Percentiles rank a stretch among this genome's conserved stretches.
These are phyloP conservation scores for Agraylea sexmaculata DNA, from an alignment of 1,140 invertebrate species.

Conservation along the genomic window DNA sequence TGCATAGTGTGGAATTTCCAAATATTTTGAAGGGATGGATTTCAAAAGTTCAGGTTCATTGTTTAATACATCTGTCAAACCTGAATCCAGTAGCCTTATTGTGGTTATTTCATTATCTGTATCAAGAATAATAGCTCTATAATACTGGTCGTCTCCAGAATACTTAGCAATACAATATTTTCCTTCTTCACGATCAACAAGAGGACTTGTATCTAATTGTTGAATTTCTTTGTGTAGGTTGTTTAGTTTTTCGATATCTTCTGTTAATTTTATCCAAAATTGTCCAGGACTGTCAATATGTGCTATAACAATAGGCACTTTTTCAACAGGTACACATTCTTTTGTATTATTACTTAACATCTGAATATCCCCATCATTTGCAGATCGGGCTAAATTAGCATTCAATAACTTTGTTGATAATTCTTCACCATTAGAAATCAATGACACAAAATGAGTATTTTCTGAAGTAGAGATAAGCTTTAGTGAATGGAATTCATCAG, in stretches of 20 bases:
- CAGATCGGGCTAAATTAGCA: conserved; percentile 30
- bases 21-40: conserved; percentile 41
- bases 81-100: conserved; percentile 73
- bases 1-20: conserved; percentile 42
- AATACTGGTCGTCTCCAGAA: conserved; percentile 63
- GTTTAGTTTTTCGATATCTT: conserved; percentile 38
- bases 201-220: conserved; percentile 33
- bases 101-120: conserved; percentile 55
- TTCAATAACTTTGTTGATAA: conserved; percentile 31
- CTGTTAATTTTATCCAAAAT: conserved; percentile 52
- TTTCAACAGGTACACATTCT: conserved; percentile 3
- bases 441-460: conserved; percentile 37
- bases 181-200: conserved; percentile 46
- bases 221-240: conserved; percentile 49
- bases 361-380: too few species aligned
- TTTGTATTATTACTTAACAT: too few species aligned
- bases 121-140: conserved; percentile 67
- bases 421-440: conserved; percentile 35
- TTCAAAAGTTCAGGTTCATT: conserved; percentile 46
- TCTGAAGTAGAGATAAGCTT: conserved; percentile 39
- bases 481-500: conserved; percentile 42
- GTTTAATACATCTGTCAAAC: conserved; percentile 59
- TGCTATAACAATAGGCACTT: conserved; percentile 41
- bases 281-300: conserved; percentile 52
- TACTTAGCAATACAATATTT: conserved; percentile 60